Evolutionary conservation across 2,888 invertebrate species (phyloP).

Genomic region (Parascotia fuliginaria): DNA sequence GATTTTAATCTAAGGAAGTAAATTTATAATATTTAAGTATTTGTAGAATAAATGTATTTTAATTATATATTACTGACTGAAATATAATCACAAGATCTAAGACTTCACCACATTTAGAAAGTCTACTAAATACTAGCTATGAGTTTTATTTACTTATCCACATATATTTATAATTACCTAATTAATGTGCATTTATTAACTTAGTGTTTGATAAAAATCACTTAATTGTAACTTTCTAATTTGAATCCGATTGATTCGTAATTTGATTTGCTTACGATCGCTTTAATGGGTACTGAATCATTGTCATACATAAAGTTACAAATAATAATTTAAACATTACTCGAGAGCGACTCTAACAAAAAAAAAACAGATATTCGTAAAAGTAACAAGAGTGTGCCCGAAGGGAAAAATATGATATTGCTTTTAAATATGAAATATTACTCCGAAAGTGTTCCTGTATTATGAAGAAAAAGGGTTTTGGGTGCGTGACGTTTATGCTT

Average conservation of each 20-base stretch:
- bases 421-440: slow-evolving; percentile 82
- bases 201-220: no score
- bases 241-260: no score
- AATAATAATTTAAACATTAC: slow-evolving; percentile 13
- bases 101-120: no score
- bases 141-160: no score
- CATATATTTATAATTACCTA: no score
- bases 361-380: slow-evolving; percentile 34
- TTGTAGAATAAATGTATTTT: not conserved
- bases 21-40: not conserved
- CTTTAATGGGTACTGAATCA: no score
- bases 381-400: slow-evolving; percentile 48
- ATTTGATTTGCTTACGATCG: no score
- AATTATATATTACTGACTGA: no score
- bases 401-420: slow-evolving; percentile 76
- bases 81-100: no score
- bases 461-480: slow-evolving; percentile 79
- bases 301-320: not conserved
- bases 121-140: no score
- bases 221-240: no score
- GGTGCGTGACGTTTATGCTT: slow-evolving; percentile 70
- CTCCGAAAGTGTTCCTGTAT: slow-evolving; percentile 61
- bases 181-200: no score
- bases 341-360: slow-evolving; percentile 16
- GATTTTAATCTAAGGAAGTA: not conserved